Evolutionary conservation across 2,113 vertebrate genomes (phyloP), one percentile per base, ranked within the genome.

Genomic region (Camelus bactrianus): DNA sequence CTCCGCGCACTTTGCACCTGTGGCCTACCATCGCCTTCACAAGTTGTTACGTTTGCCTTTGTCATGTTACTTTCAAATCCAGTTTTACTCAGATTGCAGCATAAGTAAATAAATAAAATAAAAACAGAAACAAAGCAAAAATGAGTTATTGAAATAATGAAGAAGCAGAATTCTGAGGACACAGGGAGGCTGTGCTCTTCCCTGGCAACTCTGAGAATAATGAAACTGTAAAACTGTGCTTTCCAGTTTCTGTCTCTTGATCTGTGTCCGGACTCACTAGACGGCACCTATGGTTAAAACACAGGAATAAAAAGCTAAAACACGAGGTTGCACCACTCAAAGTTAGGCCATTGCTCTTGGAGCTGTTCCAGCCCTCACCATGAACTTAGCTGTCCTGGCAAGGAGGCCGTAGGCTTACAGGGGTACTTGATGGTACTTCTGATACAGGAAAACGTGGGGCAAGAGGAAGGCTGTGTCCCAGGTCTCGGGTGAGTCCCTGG

Each of bases 141-240:
- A 56, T 56, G 5, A 52, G 4, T 84, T 93, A 5, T 85, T 73
- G 24, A 87, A 72, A 79, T 67, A 95, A 80, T 17, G 32, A 42
- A 88, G 22, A 89, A 76, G 15, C 26, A 83, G 17, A 92, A 75
- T 85, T 95, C 42, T 84, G 32, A 95, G 88, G 70, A 3, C 2
- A 90, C 17, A 30, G 6, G 64, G n/a, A 50, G 30, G 50, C 32
- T n/a, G 1, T 67, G 26, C 50, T 87, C 32, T 81, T 56, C 22
- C 14, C 5, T 17, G 20, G 35, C 20, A 82, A 88, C 9, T 69
- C 42, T 87, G 84, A 73, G 15, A 91, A n/a, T 56, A 62, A 70
- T 73, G 22, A 80, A 82, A 75, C 16, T 24, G 1, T 60, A 52
- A 35, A 69, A 38, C 19, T 42, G 4, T 42, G 24, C 6, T 86